Evolutionary conservation across 2,113 vertebrate genomes (phyloP).

Genomic region (Xyliphius kryptos): DNA sequence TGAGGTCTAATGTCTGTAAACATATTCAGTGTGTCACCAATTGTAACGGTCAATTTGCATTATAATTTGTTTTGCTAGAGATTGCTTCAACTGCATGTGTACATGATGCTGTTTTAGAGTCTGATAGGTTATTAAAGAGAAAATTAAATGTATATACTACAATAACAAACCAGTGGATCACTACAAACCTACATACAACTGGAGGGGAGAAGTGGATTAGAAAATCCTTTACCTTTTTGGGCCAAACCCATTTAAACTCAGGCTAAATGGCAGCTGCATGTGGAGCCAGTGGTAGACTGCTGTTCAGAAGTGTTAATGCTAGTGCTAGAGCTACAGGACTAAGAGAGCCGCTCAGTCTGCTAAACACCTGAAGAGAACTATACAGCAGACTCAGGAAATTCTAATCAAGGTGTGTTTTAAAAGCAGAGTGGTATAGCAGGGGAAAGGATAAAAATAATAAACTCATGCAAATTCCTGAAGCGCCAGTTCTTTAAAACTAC

Average conservation of each 20-base stretch:
- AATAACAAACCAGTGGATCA: no score
- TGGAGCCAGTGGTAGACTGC: constrained; percentile 41
- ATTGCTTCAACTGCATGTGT: no score
- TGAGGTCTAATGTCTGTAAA: no score
- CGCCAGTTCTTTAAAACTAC: constrained; percentile 93
- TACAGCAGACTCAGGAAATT: constrained; percentile 74
- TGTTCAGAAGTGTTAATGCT: constrained; percentile 36
- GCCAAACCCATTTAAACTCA: not conserved
- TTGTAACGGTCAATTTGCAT: no score
- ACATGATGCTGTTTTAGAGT: no score
- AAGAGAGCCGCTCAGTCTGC: constrained; percentile 54
- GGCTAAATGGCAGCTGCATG: constrained; percentile 6
- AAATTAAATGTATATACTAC: no score
- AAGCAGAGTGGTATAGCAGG: constrained; percentile 88
- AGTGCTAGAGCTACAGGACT: constrained; percentile 41
- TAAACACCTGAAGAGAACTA: constrained; percentile 58
- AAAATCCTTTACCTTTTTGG: no score
- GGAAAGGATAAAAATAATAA: constrained; percentile 65
- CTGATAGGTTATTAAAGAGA: no score
- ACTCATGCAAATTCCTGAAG: constrained; percentile 95
- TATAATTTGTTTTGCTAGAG: no score
- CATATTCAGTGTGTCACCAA: no score
- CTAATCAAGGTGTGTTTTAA: constrained; percentile 73
- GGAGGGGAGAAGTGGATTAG: no score
- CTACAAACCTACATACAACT: no score